Conservation (phyloP, 2,797 vertebrate species). For the Crax fasciolata region DNA sequence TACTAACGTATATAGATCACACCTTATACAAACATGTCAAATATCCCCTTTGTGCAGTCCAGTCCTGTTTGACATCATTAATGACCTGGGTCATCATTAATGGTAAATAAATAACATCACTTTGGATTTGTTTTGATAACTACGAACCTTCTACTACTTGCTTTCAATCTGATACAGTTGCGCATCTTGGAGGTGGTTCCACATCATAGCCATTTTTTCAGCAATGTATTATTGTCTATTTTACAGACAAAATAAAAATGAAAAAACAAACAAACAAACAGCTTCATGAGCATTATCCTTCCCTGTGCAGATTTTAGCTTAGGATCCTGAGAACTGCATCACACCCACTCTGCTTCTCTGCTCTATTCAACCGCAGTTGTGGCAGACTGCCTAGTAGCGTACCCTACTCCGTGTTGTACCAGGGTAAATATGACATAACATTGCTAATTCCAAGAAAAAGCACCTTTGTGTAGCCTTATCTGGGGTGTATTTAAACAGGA, state of each 20-base stretch:
- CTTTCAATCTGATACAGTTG: not conserved
- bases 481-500: not conserved
- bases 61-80: not conserved
- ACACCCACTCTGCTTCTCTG: not conserved
- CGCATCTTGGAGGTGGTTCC: not conserved
- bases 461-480: not conserved
- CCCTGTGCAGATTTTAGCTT: not conserved
- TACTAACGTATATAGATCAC: not conserved
- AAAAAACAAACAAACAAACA: no score
- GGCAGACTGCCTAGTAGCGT: not conserved
- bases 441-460: not conserved
- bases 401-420: not conserved
- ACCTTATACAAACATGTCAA: not conserved
- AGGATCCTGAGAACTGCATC: not conserved
- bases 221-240: not conserved
- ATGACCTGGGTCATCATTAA: not conserved
- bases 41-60: not conserved
- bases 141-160: not conserved
- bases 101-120: not conserved
- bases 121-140: constrained; percentile 4
- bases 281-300: not conserved
- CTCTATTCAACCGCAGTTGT: not conserved
- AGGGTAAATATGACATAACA: not conserved
- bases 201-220: not conserved
- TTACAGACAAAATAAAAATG: not conserved